Percentiles rank a stretch among this genome's conserved stretches.
Evolutionary conservation across 2,888 invertebrate genomes (phyloP).

Genomic region (Silvanus unidentatus): DNA sequence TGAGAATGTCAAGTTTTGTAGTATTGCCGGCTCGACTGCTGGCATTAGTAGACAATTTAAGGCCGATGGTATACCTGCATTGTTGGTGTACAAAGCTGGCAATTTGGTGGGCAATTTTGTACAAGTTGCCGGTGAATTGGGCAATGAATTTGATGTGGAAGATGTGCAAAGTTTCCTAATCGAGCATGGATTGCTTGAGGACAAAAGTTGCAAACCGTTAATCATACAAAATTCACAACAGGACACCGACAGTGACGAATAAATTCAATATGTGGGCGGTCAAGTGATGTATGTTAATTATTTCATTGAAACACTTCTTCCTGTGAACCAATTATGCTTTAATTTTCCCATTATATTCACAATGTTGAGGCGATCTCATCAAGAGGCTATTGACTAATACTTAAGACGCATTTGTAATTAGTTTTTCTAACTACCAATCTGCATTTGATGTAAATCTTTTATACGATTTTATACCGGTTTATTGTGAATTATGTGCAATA

Average conservation of each 20-base stretch:
- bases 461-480: too few species aligned
- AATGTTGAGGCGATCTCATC: too few species aligned
- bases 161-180: slow-evolving; percentile 88
- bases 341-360: too few species aligned
- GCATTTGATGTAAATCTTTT: too few species aligned
- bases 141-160: slow-evolving; percentile 81
- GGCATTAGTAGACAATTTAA: slow-evolving; percentile 84
- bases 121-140: slow-evolving; percentile 77
- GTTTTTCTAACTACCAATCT: too few species aligned
- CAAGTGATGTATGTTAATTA: background rate
- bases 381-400: too few species aligned
- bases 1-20: slow-evolving; percentile 82
- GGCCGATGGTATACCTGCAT: slow-evolving; percentile 81
- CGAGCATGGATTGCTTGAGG: slow-evolving; percentile 75
- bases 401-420: too few species aligned
- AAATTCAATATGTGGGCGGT: background rate
- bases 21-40: slow-evolving; percentile 72
- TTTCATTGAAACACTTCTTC: too few species aligned
- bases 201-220: slow-evolving; percentile 56
- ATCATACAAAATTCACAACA: slow-evolving; percentile 41
- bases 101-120: slow-evolving; percentile 91
- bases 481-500: too few species aligned
- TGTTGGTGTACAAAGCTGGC: slow-evolving; percentile 85
- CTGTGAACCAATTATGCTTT: too few species aligned
- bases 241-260: slow-evolving; percentile 31